Percentiles rank a stretch among this genome's conserved stretches.
Conservation (phyloP, 2,113 vertebrate species). For the Notarius quadriscutis region DNA sequence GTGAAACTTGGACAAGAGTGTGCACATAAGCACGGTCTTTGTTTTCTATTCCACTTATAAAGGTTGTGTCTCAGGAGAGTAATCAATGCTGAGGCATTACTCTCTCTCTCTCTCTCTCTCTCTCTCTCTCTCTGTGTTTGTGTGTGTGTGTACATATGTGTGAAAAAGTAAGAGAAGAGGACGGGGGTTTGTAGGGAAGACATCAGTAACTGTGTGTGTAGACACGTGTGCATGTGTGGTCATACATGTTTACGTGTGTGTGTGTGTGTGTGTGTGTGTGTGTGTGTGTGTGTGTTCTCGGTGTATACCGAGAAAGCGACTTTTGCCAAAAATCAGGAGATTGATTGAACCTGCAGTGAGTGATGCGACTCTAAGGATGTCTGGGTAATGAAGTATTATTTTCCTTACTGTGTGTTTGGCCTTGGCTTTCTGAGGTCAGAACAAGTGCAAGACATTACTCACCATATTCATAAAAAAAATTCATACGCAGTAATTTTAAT, state of each 20-base stretch:
- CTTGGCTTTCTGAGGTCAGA: slow-evolving; percentile 48
- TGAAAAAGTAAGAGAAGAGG: slow-evolving; percentile 14
- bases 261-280: background rate
- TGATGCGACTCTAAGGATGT: slow-evolving; percentile 52
- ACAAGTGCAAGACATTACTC: slow-evolving; percentile 48
- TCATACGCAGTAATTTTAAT: background rate
- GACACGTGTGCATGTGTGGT: slow-evolving; percentile 10
- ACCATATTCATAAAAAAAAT: slow-evolving; percentile 11
- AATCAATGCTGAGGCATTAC: slow-evolving; percentile 60
- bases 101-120: slow-evolving; percentile 25
- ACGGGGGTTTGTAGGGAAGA: slow-evolving; percentile 18
- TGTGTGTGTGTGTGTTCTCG: background rate
- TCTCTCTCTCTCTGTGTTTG: background rate
- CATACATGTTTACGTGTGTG: slow-evolving; percentile 23
- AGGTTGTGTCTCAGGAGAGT: slow-evolving; percentile 66
- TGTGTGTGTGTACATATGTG: slow-evolving; percentile 23
- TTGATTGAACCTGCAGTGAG: slow-evolving; percentile 45
- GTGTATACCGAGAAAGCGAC: slow-evolving; percentile 8
- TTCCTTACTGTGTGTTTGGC: slow-evolving; percentile 47
- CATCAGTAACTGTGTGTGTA: slow-evolving; percentile 13
- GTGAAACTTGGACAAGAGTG: slow-evolving; percentile 53
- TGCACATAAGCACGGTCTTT: slow-evolving; percentile 62
- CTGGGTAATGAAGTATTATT: slow-evolving; percentile 52
- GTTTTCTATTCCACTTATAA: slow-evolving; percentile 75
- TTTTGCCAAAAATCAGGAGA: slow-evolving; percentile 49